Base-by-base conservation (phyloP, 2,888 invertebrate genomes). In the Heliconius erato region DNA sequence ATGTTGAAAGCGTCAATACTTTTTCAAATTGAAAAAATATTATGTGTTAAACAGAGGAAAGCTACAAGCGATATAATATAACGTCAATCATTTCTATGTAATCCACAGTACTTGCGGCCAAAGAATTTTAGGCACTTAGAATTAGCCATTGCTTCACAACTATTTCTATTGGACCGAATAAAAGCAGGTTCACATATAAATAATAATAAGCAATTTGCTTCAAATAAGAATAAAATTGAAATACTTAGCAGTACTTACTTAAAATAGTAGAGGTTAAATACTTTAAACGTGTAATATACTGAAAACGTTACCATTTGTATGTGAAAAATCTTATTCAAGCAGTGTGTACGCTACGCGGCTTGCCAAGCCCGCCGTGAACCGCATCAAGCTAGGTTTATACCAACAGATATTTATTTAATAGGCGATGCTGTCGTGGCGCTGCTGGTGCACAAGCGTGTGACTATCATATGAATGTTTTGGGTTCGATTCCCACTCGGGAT, bases 281-380 rank as follows among this genome's bases (percentile, higher is more conserved):
- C 14, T 76, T 79, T 77, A 79, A 82, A 79, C 79, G 82, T 77
- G 79, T 79, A 49, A 72, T 82, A 69, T 76, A 71, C 40, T 49
- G 54, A 79, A 59, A 79, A 82, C 71, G 82, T 80, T 65, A 40
- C 67, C 67, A 67, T 78, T 82, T 82, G 71, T 79, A 82, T 82
- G 79, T 72, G 32, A 82, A 82, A 82, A 82, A 76, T 71, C 69
- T 74, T 74, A 82, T 74, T 79, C 76, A 74, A 80, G 82, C 82
- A 54, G 32, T 77, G 76, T 49, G 71, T 67, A 78, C 67, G 77
- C 67, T 67, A 40, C 77, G 77, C 40, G 77, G 63, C 67, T 67
- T 77, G 81, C 81, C 77, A 81, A 81, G 81, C 81, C 68, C 69
- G 54, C 81, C 81, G 69, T 81, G 69, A 81, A 81, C 71, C 71